Evolutionary conservation across 2,888 invertebrate genomes (phyloP), one percentile per base, ranked within the genome.

Genomic region (Microctonus hyperodae): DNA sequence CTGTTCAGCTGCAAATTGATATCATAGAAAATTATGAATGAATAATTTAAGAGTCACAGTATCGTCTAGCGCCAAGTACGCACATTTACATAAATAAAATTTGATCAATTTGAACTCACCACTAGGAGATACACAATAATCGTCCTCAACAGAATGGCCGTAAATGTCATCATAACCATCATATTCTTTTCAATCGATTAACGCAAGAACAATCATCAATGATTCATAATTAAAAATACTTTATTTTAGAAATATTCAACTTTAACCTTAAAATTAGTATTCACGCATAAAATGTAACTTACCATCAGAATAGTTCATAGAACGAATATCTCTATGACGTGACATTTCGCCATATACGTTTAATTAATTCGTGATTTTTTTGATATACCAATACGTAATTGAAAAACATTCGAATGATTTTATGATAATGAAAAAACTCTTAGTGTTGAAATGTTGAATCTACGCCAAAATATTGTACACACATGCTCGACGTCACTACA

Each of bases 91-190:
- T n/a, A n/a, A n/a, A n/a, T n/a, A n/a, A 20, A 6, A 37, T 11
- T 33, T 33, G 28, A 28, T 22, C 11, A 22, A 1, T 6, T 65
- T 70, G 37, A 72, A 69, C 73, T 72, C 76, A 86, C 95, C 94
- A 79, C 93, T 92, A 2, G 97, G 96, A 13, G 97, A 97, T 77
- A 96, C 90, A 80, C 92, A 93, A 83, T 90, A 92, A 81, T 96
- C 96, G 80, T 97, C 97, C 84, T 97, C 97, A 50, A 96, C 92
- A 2, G 97, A 97, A 84, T 95, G 94, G 11, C 97, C 97, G 83
- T 96, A 97, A 68, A 94, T 90, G 86, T 95, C 95, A 79, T 95
- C 94, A 77, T 94, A 94, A 16, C 90, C 92, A 78, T 96, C 96
- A 81, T 94, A 96, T 79, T 97, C 97, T 91, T 79, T 33, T n/a